Conservation (phyloP, 2,888 invertebrate species). For the Hydriomena furcata region DNA sequence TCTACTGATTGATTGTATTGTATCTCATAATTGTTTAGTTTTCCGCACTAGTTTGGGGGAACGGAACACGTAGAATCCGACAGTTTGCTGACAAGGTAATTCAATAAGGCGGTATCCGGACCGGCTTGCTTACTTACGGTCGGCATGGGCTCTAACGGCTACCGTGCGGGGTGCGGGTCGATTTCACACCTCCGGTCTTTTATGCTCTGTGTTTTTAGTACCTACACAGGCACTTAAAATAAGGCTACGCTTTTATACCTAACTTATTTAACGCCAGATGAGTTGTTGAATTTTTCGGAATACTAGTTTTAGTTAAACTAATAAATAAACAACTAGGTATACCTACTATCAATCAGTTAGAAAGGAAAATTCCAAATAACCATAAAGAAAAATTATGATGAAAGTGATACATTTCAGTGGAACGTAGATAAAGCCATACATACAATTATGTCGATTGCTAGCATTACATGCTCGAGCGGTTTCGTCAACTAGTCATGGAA, state of each 20-base stretch:
- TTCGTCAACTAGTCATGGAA: conserved; percentile 10
- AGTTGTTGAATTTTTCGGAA: no score
- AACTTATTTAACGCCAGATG: no score
- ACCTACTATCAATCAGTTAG: background rate
- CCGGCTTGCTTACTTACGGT: background rate
- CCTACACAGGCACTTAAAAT: no score
- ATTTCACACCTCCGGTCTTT: background rate
- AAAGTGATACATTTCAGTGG: conserved; percentile 1
- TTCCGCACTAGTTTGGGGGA: no score
- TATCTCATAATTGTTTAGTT: no score
- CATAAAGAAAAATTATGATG: background rate
- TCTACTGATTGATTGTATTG: no score
- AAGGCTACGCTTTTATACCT: background rate
- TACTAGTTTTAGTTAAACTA: no score
- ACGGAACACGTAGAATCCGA: no score
- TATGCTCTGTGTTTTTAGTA: background rate
- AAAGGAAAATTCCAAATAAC: background rate
- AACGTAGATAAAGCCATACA: conserved; percentile 1
- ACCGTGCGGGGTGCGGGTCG: background rate
- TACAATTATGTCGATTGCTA: conserved; percentile 14
- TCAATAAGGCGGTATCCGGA: background rate
- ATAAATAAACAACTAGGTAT: no score
- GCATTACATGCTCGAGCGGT: background rate
- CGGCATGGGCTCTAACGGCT: background rate
- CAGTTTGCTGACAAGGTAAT: no score